A percentile compares a stretch with the other conserved stretches of the same genome.
phyloP scores from a whole-genome alignment of 2,888 invertebrate genomes.

The Julus scandinavius region DNA sequence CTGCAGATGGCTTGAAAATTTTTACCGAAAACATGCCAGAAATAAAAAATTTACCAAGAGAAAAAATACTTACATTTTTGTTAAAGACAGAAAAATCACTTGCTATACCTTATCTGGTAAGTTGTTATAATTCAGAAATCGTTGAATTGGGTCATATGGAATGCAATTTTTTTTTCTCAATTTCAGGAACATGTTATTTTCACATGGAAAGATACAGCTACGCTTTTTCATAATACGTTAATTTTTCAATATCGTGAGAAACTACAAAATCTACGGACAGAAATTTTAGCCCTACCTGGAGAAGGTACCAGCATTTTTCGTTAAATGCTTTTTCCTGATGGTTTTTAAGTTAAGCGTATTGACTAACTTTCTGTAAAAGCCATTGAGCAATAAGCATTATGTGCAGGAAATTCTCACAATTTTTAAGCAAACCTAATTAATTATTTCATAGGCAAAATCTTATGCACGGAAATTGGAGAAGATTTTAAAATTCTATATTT shows the following conservation, averaged over 20 bases:
- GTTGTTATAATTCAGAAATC: constrained; percentile 56
- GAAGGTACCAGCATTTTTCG: constrained; percentile 61
- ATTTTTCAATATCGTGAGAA: constrained; percentile 89
- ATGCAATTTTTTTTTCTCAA: constrained; percentile 53
- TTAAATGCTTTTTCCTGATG: too few species aligned
- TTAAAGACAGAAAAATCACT: constrained; percentile 81
- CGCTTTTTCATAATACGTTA: constrained; percentile 89
- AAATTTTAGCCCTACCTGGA: constrained; percentile 63
- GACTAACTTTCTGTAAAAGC: too few species aligned
- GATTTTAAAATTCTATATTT: too few species aligned
- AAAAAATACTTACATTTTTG: constrained; percentile 88
- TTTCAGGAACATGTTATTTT: constrained; percentile 87
- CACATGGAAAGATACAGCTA: constrained; percentile 86
- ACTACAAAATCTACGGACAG: constrained; percentile 65
- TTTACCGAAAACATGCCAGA: constrained; percentile 88
- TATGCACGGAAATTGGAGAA: too few species aligned
- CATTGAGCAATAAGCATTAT: too few species aligned
- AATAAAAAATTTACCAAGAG: constrained; percentile 88
- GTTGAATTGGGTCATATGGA: background rate
- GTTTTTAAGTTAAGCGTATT: too few species aligned
- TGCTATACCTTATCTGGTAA: constrained; percentile 86
- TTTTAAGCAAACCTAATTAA: too few species aligned
- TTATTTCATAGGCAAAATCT: too few species aligned
- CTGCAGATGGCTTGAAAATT: constrained; percentile 87
- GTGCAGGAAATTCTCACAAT: too few species aligned